Conservation (phyloP, 2,888 invertebrate species). For the Drosophila anomelani region DNA sequence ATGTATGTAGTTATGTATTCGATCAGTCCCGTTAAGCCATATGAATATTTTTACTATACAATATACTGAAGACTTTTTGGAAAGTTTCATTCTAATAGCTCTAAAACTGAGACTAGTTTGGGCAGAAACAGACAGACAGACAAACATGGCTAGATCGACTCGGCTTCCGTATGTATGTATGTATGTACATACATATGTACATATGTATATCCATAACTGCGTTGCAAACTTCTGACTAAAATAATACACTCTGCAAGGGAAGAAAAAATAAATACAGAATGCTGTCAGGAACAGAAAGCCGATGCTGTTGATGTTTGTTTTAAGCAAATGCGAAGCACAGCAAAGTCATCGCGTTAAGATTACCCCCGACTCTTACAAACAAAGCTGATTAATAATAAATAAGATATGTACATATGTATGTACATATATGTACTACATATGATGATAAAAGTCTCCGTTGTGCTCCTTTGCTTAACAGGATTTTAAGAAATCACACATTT, state of each 20-base stretch:
- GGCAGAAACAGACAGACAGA: neutral
- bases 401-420: neutral
- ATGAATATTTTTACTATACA: too few relatives aligned
- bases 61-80: too few relatives aligned
- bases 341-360: neutral
- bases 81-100: too few relatives aligned
- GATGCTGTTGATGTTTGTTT: constrained; percentile 29
- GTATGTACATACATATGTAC: too few relatives aligned
- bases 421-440: neutral
- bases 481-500: neutral
- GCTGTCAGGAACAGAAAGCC: constrained; percentile 7
- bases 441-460: neutral
- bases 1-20: too few relatives aligned
- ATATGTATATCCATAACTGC: too few relatives aligned
- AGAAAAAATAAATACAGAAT: constrained; percentile 4
- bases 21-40: too few relatives aligned
- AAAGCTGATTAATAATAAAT: constrained; percentile 15
- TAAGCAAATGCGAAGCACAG: constrained; percentile 32
- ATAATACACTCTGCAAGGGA: neutral
- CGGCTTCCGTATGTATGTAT: too few relatives aligned
- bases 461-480: neutral
- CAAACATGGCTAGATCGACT: neutral
- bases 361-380: constrained; percentile 11
- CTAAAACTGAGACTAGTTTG: too few relatives aligned
- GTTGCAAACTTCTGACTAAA: too few relatives aligned